Conservation (phyloP, 2,797 vertebrate species). For the Eleutherodactylus coqui region DNA sequence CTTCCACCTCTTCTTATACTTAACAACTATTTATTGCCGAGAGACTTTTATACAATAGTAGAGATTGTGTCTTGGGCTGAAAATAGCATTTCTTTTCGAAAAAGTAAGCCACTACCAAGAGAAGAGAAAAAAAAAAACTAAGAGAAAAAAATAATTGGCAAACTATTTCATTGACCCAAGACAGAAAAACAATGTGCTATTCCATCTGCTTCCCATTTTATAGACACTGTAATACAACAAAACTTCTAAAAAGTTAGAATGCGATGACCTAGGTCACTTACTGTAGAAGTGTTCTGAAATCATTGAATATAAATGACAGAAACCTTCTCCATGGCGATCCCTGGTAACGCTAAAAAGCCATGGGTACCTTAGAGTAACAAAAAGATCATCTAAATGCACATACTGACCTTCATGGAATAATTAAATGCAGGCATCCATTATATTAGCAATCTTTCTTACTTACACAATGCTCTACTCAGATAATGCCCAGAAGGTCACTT, state of each 20-base stretch:
- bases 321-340: slow-evolving; percentile 36
- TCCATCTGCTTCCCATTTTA: slow-evolving; percentile 57
- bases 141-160: slow-evolving; percentile 59
- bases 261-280: slow-evolving; percentile 60
- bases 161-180: slow-evolving; percentile 56
- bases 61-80: slow-evolving; percentile 11
- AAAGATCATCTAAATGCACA: slow-evolving; percentile 44
- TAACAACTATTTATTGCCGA: slow-evolving; percentile 36
- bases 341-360: slow-evolving; percentile 34
- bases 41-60: slow-evolving; percentile 20
- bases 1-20: background rate
- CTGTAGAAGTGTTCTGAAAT: slow-evolving; percentile 52
- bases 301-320: slow-evolving; percentile 62
- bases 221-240: slow-evolving; percentile 55
- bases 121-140: slow-evolving; percentile 22
- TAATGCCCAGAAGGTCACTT: slow-evolving; percentile 41
- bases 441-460: slow-evolving; percentile 40
- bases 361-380: slow-evolving; percentile 29
- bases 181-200: slow-evolving; percentile 58
- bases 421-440: slow-evolving; percentile 43
- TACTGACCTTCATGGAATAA: slow-evolving; percentile 50
- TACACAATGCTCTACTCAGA: slow-evolving; percentile 16
- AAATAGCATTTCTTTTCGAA: slow-evolving; percentile 23
- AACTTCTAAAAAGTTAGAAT: slow-evolving; percentile 62
- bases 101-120: slow-evolving; percentile 39